These are phyloP conservation scores for Nyctalus aviator DNA, from an alignment of 2,797 vertebrate genomes.

Conservation along the genomic window DNA sequence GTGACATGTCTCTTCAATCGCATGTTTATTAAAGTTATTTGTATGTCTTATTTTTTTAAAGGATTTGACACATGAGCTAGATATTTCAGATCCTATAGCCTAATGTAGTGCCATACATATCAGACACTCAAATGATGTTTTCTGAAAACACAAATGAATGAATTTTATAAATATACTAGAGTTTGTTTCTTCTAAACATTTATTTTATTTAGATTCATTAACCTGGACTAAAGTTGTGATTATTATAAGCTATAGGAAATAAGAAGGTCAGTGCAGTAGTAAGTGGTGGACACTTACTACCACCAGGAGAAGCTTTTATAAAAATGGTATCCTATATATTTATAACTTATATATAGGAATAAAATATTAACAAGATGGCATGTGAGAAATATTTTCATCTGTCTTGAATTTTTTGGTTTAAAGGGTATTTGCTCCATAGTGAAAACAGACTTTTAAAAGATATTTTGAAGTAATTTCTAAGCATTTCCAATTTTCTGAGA, in stretches of 20 bases:
- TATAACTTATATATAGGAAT: background rate
- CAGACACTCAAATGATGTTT: background rate
- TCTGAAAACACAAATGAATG: constrained; percentile 41
- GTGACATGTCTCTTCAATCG: background rate
- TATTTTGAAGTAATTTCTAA: constrained; percentile 51
- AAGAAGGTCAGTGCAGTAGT: background rate
- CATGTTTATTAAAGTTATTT: constrained; percentile 34
- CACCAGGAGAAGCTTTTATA: background rate
- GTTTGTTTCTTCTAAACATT: constrained; percentile 16
- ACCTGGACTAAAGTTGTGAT: background rate
- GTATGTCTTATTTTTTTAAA: constrained; percentile 27
- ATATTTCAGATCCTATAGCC: background rate
- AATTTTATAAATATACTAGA: constrained; percentile 29
- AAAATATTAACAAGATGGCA: background rate
- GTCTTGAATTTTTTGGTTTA: background rate
- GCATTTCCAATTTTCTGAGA: background rate
- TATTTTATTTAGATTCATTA: constrained; percentile 20
- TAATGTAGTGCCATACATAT: background rate
- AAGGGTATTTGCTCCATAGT: background rate
- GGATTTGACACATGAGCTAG: background rate
- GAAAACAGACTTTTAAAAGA: background rate
- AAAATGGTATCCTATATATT: background rate
- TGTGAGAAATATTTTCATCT: constrained; percentile 1
- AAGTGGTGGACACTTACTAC: background rate
- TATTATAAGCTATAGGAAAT: constrained; percentile 33